Conservation (phyloP, 1,140 invertebrate genomes). For the Lasioglossum baleicum region DNA sequence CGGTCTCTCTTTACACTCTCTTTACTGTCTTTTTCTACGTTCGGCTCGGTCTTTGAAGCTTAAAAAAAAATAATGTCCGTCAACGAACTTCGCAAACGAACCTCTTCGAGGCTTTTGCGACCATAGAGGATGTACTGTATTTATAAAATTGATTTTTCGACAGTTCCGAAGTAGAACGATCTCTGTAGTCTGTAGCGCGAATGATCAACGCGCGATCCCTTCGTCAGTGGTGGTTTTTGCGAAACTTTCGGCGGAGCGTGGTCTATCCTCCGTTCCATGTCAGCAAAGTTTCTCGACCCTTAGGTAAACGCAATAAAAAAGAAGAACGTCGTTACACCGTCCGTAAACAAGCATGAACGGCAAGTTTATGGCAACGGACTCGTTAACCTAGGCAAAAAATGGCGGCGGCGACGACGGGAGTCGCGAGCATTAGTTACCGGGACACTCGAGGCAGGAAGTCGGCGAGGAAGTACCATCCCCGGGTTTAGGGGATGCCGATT, state of each 20-base stretch:
- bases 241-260: neutral
- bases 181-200: too few species aligned
- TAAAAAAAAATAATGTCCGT: too few species aligned
- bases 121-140: too few species aligned
- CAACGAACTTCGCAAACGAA: too few species aligned
- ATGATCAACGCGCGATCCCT: too few species aligned
- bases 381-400: constrained; percentile 4
- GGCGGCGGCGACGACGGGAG: neutral
- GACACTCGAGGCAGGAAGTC: constrained; percentile 6
- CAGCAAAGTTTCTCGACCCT: neutral
- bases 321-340: neutral
- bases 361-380: constrained; percentile 4
- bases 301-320: neutral
- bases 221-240: too few species aligned
- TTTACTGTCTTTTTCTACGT: too few species aligned
- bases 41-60: too few species aligned
- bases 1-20: too few species aligned
- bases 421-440: constrained; percentile 4
- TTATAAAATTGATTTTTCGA: too few species aligned
- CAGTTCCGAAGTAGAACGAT: too few species aligned
- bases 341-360: neutral
- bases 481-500: neutral
- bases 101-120: too few species aligned
- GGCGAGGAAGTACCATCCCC: neutral
- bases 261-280: neutral